These are phyloP conservation scores for Bhutanitis thaidina DNA, from an alignment of 2,888 invertebrate genomes.

Conservation along the genomic window DNA sequence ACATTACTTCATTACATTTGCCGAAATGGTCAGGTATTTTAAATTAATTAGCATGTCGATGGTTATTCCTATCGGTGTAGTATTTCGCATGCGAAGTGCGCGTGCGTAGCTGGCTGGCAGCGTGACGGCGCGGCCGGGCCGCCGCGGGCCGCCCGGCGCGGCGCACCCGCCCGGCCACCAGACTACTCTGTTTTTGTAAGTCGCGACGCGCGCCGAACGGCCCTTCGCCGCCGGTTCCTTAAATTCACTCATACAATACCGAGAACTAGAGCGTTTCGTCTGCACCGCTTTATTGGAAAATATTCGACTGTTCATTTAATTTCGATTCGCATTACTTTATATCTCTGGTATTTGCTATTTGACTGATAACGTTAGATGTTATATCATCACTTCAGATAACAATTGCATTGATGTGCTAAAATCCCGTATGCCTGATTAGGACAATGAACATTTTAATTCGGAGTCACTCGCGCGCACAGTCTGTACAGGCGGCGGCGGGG, in stretches of 20 bases:
- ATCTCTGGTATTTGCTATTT: too few species aligned
- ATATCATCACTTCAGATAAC: not conserved
- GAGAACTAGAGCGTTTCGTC: conserved; percentile 61
- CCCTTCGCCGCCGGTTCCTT: conserved; percentile 54
- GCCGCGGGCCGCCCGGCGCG: conserved; percentile 32
- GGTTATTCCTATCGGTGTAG: conserved; percentile 23
- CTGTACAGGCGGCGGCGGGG: conserved; percentile 32
- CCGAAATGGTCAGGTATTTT: conserved; percentile 37
- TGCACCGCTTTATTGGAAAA: conserved; percentile 32
- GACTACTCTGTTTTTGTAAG: conserved; percentile 69
- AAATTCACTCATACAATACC: conserved; percentile 61
- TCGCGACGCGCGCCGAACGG: conserved; percentile 61
- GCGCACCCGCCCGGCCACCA: conserved; percentile 46
- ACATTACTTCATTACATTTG: conserved; percentile 43
- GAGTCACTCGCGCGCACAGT: conserved; percentile 28
- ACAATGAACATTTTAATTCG: conserved; percentile 50
- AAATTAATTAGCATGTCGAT: conserved; percentile 42
- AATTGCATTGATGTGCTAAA: not conserved
- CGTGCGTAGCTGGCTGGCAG: conserved; percentile 10
- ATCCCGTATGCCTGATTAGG: not conserved
- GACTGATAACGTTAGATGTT: not conserved
- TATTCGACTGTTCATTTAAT: conserved; percentile 4
- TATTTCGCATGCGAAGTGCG: conserved; percentile 30
- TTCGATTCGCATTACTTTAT: conserved; percentile 1
- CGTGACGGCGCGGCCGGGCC: conserved; percentile 25